Evolutionary conservation across 37 sponge, comb jelly and placozoan genomes (phyloP).

Genomic region (Ianthella basta): DNA sequence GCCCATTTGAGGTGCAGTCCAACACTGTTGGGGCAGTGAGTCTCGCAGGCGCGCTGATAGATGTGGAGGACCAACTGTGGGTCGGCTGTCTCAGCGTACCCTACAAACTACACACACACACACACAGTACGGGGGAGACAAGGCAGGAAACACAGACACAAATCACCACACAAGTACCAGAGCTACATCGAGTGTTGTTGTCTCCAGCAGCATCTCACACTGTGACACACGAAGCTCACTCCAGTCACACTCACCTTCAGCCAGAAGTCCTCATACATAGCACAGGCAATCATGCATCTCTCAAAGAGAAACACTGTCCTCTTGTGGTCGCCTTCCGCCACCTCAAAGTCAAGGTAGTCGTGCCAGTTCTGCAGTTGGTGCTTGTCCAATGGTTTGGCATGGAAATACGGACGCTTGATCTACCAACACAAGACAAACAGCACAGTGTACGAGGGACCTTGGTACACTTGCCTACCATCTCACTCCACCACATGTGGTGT

Average conservation of each 20-base stretch:
- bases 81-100: slow-evolving; percentile 15
- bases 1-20: neutral
- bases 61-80: neutral
- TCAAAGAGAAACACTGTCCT: slow-evolving; percentile 79
- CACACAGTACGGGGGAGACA: neutral
- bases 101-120: neutral
- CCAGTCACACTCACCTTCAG: slow-evolving; percentile 64
- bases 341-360: slow-evolving; percentile 88
- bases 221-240: too few species aligned
- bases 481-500: too few species aligned
- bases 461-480: neutral
- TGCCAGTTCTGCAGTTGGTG: slow-evolving; percentile 87
- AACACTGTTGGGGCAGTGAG: slow-evolving; percentile 3
- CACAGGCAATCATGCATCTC: slow-evolving; percentile 89
- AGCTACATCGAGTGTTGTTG: too few species aligned
- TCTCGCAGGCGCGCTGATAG: neutral
- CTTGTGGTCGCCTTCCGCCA: slow-evolving; percentile 52
- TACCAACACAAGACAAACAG: slow-evolving; percentile 13
- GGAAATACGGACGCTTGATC: slow-evolving; percentile 95
- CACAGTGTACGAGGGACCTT: neutral
- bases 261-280: slow-evolving; percentile 94
- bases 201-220: neutral
- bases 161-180: too few species aligned
- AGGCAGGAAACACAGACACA: neutral
- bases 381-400: slow-evolving; percentile 82